These are phyloP conservation scores for Calyptomena viridis DNA, from an alignment of 2,113 vertebrate species.

Conservation along the genomic window DNA sequence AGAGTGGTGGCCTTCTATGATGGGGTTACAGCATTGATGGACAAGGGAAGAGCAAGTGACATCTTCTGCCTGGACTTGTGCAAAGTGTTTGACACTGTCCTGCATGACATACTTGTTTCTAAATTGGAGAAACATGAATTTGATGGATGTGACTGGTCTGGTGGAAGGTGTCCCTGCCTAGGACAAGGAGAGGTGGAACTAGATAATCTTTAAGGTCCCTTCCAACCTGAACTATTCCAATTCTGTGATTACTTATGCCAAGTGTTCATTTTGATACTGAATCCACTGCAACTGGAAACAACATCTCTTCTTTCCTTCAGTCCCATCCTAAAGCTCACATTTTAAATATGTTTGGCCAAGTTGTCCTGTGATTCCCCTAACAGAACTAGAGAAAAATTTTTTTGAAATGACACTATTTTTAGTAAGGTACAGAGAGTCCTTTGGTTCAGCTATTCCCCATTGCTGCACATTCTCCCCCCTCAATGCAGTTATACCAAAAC, in stretches of 20 bases:
- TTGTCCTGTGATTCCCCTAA: background rate
- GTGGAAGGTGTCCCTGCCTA: background rate
- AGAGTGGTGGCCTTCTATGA: background rate
- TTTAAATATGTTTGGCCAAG: background rate
- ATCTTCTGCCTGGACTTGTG: background rate
- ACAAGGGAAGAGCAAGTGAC: background rate
- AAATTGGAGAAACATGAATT: background rate
- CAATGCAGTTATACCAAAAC: background rate
- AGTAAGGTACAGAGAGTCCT: background rate
- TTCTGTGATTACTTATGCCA: background rate
- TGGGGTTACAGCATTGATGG: background rate
- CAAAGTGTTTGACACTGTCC: background rate
- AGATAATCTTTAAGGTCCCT: too few relatives aligned
- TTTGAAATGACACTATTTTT: background rate
- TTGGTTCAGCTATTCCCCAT: background rate
- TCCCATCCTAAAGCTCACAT: background rate
- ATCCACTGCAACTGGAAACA: background rate
- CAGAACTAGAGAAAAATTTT: background rate
- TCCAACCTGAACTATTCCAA: background rate
- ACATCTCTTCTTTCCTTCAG: background rate
- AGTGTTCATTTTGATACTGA: background rate
- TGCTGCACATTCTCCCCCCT: background rate
- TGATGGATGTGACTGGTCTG: background rate
- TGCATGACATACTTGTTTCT: background rate
- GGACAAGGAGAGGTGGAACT: background rate